Evolutionary conservation across 2,888 invertebrate species (phyloP).

Genomic region (Celastrina argiolus): DNA sequence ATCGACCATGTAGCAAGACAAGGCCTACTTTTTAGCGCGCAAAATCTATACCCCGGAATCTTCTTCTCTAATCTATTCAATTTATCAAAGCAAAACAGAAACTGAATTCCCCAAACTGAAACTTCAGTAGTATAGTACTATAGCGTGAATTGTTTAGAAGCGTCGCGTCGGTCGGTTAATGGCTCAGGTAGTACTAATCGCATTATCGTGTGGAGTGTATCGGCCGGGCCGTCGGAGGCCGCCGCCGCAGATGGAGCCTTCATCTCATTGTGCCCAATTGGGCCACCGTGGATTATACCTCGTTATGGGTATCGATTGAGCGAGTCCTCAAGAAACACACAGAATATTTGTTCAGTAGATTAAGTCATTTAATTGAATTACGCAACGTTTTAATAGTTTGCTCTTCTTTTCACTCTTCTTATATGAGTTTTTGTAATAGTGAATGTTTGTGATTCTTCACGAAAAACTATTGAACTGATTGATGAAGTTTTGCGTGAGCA

Average conservation of each 20-base stretch:
- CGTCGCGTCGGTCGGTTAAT: slow-evolving; percentile 4
- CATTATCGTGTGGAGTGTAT: background rate
- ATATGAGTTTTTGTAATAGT: too few relatives aligned
- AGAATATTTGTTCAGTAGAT: background rate
- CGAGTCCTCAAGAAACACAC: background rate
- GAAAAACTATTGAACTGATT: too few relatives aligned
- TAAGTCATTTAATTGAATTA: background rate
- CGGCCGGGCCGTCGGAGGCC: background rate
- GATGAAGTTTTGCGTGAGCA: too few relatives aligned
- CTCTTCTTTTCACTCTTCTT: too few relatives aligned
- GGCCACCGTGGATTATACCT: background rate
- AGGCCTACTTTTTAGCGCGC: too few relatives aligned
- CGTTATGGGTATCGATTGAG: background rate
- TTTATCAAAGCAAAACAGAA: background rate
- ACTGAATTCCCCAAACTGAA: background rate
- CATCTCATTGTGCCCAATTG: background rate
- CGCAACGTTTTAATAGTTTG: too few relatives aligned
- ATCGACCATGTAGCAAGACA: too few relatives aligned
- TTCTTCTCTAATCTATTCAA: too few relatives aligned
- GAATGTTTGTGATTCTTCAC: too few relatives aligned
- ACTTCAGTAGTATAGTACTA: background rate
- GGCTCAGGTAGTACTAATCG: background rate
- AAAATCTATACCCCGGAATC: too few relatives aligned
- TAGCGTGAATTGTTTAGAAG: background rate
- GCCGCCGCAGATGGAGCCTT: background rate